Percentiles rank a stretch among this genome's conserved stretches.
Conservation (phyloP, 1,140 invertebrate species). For the Cyclargus thomasi region DNA sequence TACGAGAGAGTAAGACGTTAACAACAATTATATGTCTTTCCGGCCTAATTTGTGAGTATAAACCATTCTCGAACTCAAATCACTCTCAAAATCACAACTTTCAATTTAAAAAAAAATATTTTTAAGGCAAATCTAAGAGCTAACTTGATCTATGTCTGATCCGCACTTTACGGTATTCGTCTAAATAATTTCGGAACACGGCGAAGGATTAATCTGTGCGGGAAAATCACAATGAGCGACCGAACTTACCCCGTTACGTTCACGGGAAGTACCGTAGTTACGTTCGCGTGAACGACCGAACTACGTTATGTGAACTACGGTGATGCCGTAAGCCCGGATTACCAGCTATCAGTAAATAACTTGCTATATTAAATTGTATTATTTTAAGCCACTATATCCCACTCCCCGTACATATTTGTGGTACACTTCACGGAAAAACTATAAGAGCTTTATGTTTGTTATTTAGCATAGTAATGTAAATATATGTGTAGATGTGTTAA, state of each 20-base stretch:
- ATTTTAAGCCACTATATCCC: neutral
- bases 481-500: no score
- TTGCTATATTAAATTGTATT: constrained; percentile 13
- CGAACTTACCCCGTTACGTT: constrained; percentile 34
- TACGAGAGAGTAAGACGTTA: no score
- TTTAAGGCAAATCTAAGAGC: neutral
- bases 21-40: no score
- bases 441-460: no score
- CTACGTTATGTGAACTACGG: neutral
- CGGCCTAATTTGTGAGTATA: no score
- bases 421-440: no score
- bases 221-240: constrained; percentile 53
- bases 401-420: no score
- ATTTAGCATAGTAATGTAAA: no score
- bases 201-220: constrained; percentile 60
- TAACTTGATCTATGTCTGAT: constrained; percentile 32
- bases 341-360: constrained; percentile 26
- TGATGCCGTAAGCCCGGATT: constrained; percentile 36
- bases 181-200: constrained; percentile 60
- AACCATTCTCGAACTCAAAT: no score
- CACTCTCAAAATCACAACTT: no score
- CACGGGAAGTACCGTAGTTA: constrained; percentile 6
- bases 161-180: constrained; percentile 54
- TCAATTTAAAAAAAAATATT: no score
- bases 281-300: neutral